Conservation (phyloP, 1,140 invertebrate species). For the Brachionus manjavacas region DNA sequence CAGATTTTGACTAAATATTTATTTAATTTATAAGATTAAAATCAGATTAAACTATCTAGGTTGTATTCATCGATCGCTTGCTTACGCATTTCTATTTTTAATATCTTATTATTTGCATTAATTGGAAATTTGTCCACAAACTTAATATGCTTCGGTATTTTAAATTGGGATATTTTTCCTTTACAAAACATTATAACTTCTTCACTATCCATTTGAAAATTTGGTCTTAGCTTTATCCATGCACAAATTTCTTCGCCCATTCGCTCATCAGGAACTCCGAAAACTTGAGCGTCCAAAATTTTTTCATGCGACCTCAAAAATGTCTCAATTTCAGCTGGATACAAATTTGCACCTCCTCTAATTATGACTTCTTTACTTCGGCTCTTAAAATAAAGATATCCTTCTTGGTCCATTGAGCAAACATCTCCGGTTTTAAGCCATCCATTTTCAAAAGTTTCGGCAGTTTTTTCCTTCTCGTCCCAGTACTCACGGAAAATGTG, state of each 20-base stretch:
- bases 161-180: constrained; percentile 71
- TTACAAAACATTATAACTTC: constrained; percentile 67
- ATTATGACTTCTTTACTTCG: constrained; percentile 84
- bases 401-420: constrained; percentile 69
- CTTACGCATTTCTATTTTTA: constrained; percentile 67
- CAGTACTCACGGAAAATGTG: constrained; percentile 70
- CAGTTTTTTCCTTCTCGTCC: constrained; percentile 74
- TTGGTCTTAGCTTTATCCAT: constrained; percentile 64
- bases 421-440: constrained; percentile 65
- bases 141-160: constrained; percentile 71
- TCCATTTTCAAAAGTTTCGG: constrained; percentile 76
- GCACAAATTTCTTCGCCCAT: constrained; percentile 80
- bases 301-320: constrained; percentile 15
- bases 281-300: constrained; percentile 34
- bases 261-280: constrained; percentile 67
- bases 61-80: neutral
- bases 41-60: neutral
- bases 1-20: too few relatives aligned
- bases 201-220: constrained; percentile 56
- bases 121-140: constrained; percentile 71
- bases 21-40: too few relatives aligned
- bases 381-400: constrained; percentile 74
- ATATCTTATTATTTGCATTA: constrained; percentile 76
- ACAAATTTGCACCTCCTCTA: constrained; percentile 83
- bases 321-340: constrained; percentile 66